Evolutionary conservation across 92 coral and sea anemone genomes (phyloP).

Genomic region (Anthopleura xanthogrammica): DNA sequence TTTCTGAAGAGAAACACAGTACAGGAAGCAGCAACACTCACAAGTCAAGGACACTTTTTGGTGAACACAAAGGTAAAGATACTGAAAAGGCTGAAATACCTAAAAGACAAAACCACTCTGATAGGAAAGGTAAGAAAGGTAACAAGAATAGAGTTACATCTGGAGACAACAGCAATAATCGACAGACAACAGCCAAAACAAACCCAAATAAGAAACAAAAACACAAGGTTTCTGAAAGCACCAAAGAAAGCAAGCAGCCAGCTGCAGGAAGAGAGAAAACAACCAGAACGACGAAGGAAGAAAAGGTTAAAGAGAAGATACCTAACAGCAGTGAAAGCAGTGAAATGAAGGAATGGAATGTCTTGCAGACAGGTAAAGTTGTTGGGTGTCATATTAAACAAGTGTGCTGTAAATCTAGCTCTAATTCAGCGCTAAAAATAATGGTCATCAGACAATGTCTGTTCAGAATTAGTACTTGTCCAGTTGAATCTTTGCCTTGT

Average conservation of each 20-base stretch:
- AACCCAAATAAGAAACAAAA: conserved; percentile 7
- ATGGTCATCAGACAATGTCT: too few relatives aligned
- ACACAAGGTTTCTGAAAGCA: conserved; percentile 2
- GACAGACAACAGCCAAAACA: not conserved
- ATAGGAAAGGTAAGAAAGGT: not conserved
- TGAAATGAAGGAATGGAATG: conserved; percentile 6
- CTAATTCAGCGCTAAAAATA: too few relatives aligned
- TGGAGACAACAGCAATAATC: not conserved
- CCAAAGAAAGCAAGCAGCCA: not conserved
- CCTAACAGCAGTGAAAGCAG: not conserved
- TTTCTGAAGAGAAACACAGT: not conserved
- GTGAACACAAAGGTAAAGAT: not conserved
- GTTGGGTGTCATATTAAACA: not conserved
- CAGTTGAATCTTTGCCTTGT: too few relatives aligned
- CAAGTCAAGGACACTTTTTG: not conserved
- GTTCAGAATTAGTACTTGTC: too few relatives aligned
- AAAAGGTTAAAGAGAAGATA: conserved; percentile 5
- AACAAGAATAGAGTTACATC: not conserved
- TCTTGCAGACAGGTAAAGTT: not conserved
- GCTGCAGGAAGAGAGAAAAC: not conserved
- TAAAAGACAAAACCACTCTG: not conserved
- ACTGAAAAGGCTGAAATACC: not conserved
- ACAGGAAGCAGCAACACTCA: not conserved
- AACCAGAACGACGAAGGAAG: conserved; percentile 17
- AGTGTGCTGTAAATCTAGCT: not conserved